phyloP scores from a whole-genome alignment of 2,797 vertebrate species.

The Alauda arvensis region DNA sequence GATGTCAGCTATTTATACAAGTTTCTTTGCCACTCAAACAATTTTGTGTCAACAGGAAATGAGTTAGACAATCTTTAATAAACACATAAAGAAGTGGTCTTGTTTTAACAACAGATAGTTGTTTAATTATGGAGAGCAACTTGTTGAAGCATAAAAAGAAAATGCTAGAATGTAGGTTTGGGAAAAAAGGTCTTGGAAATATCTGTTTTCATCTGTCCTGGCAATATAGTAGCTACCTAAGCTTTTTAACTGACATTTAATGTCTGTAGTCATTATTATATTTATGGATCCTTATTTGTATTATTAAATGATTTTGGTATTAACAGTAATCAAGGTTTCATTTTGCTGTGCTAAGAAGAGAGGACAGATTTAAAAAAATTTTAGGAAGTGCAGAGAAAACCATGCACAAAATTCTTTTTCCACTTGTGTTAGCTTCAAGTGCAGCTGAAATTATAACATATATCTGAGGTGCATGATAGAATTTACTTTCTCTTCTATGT shows the following conservation, averaged over 20 bases:
- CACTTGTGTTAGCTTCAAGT: not conserved
- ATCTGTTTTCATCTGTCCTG: not conserved
- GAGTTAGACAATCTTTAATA: slow-evolving; percentile 33
- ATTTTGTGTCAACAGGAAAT: slow-evolving; percentile 27
- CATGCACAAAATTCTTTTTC: not conserved
- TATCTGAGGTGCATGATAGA: not conserved
- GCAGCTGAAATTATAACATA: not conserved
- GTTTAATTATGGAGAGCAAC: slow-evolving; percentile 26
- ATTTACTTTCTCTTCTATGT: not conserved
- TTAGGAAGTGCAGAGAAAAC: not conserved
- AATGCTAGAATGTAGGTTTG: not conserved
- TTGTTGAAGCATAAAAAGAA: not conserved
- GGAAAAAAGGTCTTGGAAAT: not conserved
- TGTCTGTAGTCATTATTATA: not conserved
- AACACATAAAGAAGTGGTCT: slow-evolving; percentile 26
- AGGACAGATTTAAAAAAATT: not conserved
- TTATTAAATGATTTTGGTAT: not conserved
- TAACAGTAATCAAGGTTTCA: not conserved
- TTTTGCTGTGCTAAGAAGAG: not conserved
- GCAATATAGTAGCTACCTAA: not conserved
- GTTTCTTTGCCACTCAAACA: not conserved
- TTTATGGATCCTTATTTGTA: not conserved
- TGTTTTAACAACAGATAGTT: not conserved
- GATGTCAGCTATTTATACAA: slow-evolving; percentile 19
- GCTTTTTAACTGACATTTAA: not conserved